Evolutionary conservation across 2,797 vertebrate species (phyloP).

Genomic region (Coregonus suidteri): DNA sequence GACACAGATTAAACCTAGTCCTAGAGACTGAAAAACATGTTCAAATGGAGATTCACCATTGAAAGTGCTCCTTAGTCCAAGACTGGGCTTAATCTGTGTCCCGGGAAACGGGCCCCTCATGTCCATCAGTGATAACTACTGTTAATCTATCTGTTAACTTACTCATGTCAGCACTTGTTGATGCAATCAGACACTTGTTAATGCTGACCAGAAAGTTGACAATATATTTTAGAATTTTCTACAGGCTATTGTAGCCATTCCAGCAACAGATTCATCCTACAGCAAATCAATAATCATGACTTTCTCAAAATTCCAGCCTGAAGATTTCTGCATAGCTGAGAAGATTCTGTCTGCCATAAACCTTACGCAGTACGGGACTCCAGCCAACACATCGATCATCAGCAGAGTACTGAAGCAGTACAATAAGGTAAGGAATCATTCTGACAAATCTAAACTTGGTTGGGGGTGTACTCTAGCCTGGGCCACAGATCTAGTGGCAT

Average conservation of each 20-base stretch:
- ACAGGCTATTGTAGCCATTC: not conserved
- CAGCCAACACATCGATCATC: not conserved
- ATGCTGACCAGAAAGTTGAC: not conserved
- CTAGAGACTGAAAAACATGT: not conserved
- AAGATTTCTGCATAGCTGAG: slow-evolving; percentile 1
- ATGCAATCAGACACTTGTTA: not conserved
- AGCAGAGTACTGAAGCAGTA: not conserved
- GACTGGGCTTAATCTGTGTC: not conserved
- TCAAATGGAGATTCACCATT: not conserved
- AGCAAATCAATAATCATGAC: not conserved
- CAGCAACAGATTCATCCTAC: not conserved
- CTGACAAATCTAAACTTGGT: not conserved
- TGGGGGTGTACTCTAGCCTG: not conserved
- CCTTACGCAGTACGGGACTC: not conserved
- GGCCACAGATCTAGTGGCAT: not conserved
- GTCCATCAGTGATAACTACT: not conserved
- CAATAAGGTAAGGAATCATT: not conserved
- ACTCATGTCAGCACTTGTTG: not conserved
- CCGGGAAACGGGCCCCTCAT: not conserved
- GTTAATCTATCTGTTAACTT: not conserved
- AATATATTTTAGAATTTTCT: not conserved
- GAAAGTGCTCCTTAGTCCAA: not conserved
- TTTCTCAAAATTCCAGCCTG: not conserved
- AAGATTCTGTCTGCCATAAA: not conserved
- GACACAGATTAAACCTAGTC: too few relatives aligned